Conservation (phyloP, 2,797 vertebrate genomes). For the Coilia nasus region DNA sequence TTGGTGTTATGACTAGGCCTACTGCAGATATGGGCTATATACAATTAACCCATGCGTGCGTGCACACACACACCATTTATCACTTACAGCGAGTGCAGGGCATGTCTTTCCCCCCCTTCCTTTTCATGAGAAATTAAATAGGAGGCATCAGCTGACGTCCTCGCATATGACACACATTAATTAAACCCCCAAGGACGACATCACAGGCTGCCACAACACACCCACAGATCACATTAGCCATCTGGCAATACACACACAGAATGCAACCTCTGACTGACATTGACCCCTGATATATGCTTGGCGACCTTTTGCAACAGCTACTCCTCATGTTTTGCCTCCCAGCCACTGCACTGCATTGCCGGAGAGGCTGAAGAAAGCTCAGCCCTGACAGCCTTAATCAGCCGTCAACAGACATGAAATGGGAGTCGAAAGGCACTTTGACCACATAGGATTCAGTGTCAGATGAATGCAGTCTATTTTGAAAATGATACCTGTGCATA, state of each 20-base stretch:
- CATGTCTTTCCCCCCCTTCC: too few species aligned
- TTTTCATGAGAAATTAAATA: not conserved
- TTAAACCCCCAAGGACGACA: not conserved
- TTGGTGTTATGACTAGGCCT: too few species aligned
- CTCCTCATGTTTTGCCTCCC: not conserved
- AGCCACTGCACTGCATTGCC: not conserved
- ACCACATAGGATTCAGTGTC: too few species aligned
- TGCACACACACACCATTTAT: too few species aligned
- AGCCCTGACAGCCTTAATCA: not conserved
- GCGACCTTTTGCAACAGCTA: not conserved
- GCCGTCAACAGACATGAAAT: not conserved
- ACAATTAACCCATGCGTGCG: too few species aligned
- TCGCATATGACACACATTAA: not conserved
- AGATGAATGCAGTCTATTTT: too few species aligned
- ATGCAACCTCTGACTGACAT: not conserved
- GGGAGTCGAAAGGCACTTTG: not conserved
- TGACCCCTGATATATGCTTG: not conserved
- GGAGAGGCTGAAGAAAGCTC: not conserved
- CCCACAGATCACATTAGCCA: not conserved
- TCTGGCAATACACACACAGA: constrained; percentile 7
- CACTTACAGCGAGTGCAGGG: too few species aligned
- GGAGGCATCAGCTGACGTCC: not conserved
- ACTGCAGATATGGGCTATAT: too few species aligned
- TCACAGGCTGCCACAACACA: constrained; percentile 2
- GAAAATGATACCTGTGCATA: too few species aligned